Base-by-base conservation (phyloP, 2,113 vertebrate genomes). In the Periophthalmodon schlosseri region DNA sequence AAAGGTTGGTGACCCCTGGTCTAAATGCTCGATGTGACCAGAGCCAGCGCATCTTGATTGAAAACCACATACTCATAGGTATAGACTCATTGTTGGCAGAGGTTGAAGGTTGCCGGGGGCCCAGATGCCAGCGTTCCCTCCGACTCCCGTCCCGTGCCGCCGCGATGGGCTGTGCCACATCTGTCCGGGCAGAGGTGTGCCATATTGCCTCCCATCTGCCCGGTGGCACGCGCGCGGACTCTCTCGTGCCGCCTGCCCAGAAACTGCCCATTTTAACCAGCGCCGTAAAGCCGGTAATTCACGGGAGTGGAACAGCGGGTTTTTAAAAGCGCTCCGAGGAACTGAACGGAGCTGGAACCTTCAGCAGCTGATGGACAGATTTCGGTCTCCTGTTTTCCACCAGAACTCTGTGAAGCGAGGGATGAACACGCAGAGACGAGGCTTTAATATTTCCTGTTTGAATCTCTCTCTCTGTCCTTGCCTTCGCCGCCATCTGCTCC, bases 141-240 rank as follows among this genome's bases (percentile, higher is more conserved):
- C 89, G 60, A 70, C 80, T 76, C 93, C 94, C 94, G 93, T 93
- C 92, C 92, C 91, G 92, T 91, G 94, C 81, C 76, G 78, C 94
- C 91, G 94, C 91, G 94, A 95, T 95, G 94, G 93, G 92, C 95
- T 73, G 87, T 94, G 93, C 93, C 95, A 96, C 97, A 99, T 96
- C 97, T 98, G 96, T 86, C 95, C 90, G 92, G 94, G 92, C 96
- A 96, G 95, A 97, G 97, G 96, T 94, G 93, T 94, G 96, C 95
- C 97, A 98, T 98, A 97, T 98, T 98, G 96, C 93, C 70, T 87
- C 93, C 96, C 97, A 99, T 99, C 97, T 99, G 97, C 94, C 95
- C 82, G 94, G 94, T 94, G 90, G 93, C 73, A 84, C 81, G 76
- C 78, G 24, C 80, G 71, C 69, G 73, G 67, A 50, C 69, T 49